Percentiles rank a stretch among this genome's conserved stretches.
Conservation (phyloP, 1,140 invertebrate species). For the Lethrus apterus region DNA sequence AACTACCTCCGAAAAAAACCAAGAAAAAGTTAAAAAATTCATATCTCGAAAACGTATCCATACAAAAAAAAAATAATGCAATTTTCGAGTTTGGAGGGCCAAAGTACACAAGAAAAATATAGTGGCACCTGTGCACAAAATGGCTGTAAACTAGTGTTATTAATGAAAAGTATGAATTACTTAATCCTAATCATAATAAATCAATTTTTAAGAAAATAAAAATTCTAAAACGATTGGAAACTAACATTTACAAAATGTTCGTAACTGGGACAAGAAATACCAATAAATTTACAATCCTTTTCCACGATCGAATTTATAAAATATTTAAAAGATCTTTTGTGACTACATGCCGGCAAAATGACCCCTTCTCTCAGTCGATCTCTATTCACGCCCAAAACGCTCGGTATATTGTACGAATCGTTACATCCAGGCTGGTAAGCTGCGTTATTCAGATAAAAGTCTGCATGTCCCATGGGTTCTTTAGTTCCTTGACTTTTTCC, state of each 20-base stretch:
- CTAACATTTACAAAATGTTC: conserved; percentile 24
- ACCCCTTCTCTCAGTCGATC: conserved; percentile 28
- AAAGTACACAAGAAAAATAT: too few species aligned
- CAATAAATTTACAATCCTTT: conserved; percentile 32
- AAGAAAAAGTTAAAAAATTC: too few species aligned
- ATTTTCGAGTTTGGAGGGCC: too few species aligned
- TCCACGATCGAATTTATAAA: conserved; percentile 32
- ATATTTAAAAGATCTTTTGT: conserved; percentile 37
- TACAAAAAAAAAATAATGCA: too few species aligned
- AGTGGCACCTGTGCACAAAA: too few species aligned
- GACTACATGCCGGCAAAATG: conserved; percentile 35
- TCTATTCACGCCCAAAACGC: conserved; percentile 27
- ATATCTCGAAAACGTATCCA: too few species aligned
- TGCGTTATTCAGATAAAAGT: conserved; percentile 35
- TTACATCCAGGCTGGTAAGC: conserved; percentile 35
- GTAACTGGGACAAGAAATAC: conserved; percentile 28
- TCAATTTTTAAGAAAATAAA: neutral
- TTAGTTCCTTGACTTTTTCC: conserved; percentile 32
- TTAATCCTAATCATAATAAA: neutral
- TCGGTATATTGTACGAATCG: conserved; percentile 19
- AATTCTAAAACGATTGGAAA: too few species aligned
- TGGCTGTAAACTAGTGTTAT: too few species aligned
- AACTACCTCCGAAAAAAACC: too few species aligned
- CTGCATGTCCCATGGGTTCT: conserved; percentile 29
- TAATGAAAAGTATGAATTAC: too few species aligned